These are phyloP conservation scores for Spinus olivaceus DNA, from an alignment of 2,797 vertebrate genomes.

Conservation along the genomic window DNA sequence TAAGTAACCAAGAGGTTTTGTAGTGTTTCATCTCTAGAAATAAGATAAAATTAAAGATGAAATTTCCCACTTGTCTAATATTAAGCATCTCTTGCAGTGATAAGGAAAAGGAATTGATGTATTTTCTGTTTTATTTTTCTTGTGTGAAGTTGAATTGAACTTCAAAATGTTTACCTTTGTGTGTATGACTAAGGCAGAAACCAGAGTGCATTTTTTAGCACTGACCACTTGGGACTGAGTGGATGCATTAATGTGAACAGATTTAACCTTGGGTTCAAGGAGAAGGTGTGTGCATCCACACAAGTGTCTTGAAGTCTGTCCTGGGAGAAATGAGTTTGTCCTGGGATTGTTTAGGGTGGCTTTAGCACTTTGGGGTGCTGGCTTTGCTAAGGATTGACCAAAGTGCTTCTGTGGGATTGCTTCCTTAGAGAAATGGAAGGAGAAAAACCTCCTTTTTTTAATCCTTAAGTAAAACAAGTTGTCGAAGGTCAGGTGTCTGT, in stretches of 20 bases:
- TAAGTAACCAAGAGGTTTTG: not conserved
- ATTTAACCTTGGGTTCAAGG: not conserved
- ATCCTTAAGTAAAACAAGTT: not conserved
- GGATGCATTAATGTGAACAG: not conserved
- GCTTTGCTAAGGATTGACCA: not conserved
- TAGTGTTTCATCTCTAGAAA: conserved; percentile 23
- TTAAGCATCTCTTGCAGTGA: not conserved
- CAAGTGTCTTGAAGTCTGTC: not conserved
- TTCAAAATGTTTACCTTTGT: not conserved
- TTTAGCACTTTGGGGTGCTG: not conserved
- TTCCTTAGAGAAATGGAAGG: not conserved
- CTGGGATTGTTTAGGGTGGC: not conserved
- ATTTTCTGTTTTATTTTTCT: not conserved
- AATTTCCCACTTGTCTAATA: conserved; percentile 24
- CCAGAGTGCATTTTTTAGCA: not conserved
- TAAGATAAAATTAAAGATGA: conserved; percentile 32
- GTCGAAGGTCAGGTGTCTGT: not conserved
- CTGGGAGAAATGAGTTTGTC: not conserved
- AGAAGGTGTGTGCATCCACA: not conserved
- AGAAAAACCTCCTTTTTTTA: not conserved
- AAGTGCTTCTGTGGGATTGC: not conserved
- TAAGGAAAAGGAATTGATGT: not conserved
- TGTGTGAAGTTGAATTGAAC: not conserved
- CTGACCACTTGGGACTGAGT: not conserved
- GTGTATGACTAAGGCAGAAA: not conserved